A percentile compares a stretch with the other conserved stretches of the same genome.
Conservation (phyloP, 2,888 invertebrate genomes). For the Thymelicus acteon region DNA sequence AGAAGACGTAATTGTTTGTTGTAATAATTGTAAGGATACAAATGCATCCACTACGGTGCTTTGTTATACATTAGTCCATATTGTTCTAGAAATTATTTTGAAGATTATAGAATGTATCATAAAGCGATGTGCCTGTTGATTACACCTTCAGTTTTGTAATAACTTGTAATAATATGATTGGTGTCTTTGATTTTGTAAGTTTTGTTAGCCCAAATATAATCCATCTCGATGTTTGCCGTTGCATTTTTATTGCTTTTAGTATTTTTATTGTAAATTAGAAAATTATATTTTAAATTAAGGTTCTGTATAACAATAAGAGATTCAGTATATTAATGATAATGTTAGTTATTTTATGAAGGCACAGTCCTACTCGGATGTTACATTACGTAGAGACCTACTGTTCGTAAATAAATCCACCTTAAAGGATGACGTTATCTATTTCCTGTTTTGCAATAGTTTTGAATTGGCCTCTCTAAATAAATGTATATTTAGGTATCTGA, state of each 20-base stretch:
- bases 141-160: not conserved
- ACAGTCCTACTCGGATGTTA: slow-evolving; percentile 68
- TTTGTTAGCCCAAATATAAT: slow-evolving; percentile 60
- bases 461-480: slow-evolving; percentile 82
- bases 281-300: slow-evolving; percentile 66
- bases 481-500: slow-evolving; percentile 71
- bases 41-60: slow-evolving; percentile 73
- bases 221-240: slow-evolving; percentile 68
- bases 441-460: slow-evolving; percentile 57
- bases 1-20: slow-evolving; percentile 48
- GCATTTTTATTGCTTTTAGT: slow-evolving; percentile 71
- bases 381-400: slow-evolving; percentile 48
- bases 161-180: slow-evolving; percentile 36
- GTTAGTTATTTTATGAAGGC: slow-evolving; percentile 53
- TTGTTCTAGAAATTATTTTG: slow-evolving; percentile 40
- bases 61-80: slow-evolving; percentile 60
- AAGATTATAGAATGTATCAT: slow-evolving; percentile 21
- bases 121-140: slow-evolving; percentile 23
- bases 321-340: slow-evolving; percentile 56
- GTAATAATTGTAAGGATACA: slow-evolving; percentile 43
- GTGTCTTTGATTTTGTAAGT: slow-evolving; percentile 51
- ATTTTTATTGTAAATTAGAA: slow-evolving; percentile 62
- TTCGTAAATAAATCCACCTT: slow-evolving; percentile 54
- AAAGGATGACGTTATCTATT: slow-evolving; percentile 27
- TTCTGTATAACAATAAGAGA: slow-evolving; percentile 63